Evolutionary conservation across 92 coral and sea anemone genomes (phyloP), one percentile per base, ranked within the genome.

Genomic region (Parazoanthus atlanticus): DNA sequence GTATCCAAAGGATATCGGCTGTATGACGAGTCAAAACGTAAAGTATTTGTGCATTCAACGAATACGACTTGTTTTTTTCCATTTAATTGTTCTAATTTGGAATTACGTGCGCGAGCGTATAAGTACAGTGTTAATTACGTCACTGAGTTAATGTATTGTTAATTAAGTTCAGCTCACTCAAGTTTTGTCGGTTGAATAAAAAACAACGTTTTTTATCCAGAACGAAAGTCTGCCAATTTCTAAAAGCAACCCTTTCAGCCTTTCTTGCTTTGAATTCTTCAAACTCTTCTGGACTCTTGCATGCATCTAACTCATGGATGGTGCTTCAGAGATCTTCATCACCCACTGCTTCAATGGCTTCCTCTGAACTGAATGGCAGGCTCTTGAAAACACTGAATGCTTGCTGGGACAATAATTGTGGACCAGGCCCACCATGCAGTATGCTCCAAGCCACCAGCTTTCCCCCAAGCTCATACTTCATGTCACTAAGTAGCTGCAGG

Each of bases 361-460:
- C 70, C 83, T 79, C 70, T 19, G 83, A 79, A 79, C 41, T 79
- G 70, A 79, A 79, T 31, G 83, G 69, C 30, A 79, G 83, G 83
- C 83, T 69, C 33, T 79, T 79, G 61, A 79, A 79, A 79, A 79
- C 32, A 79, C 41, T 52, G 70, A 79, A 79, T 28, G 8, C 70
- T 79, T 79, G 84, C 84, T 6, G 32, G 70, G 46, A 43, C 84
- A 80, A 80, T 65, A 80, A 0, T 79, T 80, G 84, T 80, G 84
- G 84, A 9, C 84, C 72, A 52, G 86, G 79, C 6, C 90, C 90
- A 69, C 86, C 86, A 19, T 88, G 86, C 19, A 88, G 79, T 65
- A 88, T 79, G 76, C 90, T 88, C 79, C 90, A 88, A 33, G 77
- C 86, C 41, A 88, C 78, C 17, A 88, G 41, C 79, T 80, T 88